Conservation (phyloP, 2,113 vertebrate genomes). For the Hepsetus odoe region DNA sequence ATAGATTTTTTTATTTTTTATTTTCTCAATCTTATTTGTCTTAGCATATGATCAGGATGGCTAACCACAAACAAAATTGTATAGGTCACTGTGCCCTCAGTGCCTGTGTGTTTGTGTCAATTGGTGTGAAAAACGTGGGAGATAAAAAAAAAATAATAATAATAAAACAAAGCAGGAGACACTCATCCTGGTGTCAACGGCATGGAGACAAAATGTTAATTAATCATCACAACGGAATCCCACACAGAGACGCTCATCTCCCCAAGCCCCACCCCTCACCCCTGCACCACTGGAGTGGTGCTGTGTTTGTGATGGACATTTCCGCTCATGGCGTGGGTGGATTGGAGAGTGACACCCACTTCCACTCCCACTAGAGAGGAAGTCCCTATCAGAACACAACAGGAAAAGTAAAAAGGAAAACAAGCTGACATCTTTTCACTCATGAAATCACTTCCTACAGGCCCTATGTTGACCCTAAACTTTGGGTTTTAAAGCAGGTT, state of each 20-base stretch:
- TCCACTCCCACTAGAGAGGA: slow-evolving; percentile 78
- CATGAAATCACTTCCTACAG: slow-evolving; percentile 81
- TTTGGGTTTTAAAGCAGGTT: slow-evolving; percentile 20
- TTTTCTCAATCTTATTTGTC: background rate
- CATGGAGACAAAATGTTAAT: slow-evolving; percentile 38
- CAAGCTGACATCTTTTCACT: slow-evolving; percentile 78
- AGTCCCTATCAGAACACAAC: slow-evolving; percentile 82
- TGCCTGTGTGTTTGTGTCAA: slow-evolving; percentile 40
- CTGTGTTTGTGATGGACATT: slow-evolving; percentile 50
- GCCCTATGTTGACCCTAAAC: slow-evolving; percentile 51
- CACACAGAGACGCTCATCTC: slow-evolving; percentile 36
- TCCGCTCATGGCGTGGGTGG: slow-evolving; percentile 62
- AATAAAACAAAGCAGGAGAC: slow-evolving; percentile 67
- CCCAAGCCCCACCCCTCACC: slow-evolving; percentile 22
- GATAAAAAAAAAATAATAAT: too few relatives aligned
- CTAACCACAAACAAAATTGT: background rate
- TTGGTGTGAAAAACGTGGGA: slow-evolving; percentile 34
- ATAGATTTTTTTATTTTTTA: too few relatives aligned
- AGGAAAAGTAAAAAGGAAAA: slow-evolving; percentile 78
- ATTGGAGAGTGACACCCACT: slow-evolving; percentile 71
- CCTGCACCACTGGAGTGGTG: slow-evolving; percentile 41
- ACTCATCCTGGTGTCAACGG: slow-evolving; percentile 68
- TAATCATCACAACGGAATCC: slow-evolving; percentile 33
- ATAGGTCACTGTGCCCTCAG: slow-evolving; percentile 23
- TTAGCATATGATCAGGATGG: background rate